These are phyloP conservation scores for Cebidichthys violaceus DNA, from an alignment of 2,113 vertebrate genomes.

Conservation along the genomic window DNA sequence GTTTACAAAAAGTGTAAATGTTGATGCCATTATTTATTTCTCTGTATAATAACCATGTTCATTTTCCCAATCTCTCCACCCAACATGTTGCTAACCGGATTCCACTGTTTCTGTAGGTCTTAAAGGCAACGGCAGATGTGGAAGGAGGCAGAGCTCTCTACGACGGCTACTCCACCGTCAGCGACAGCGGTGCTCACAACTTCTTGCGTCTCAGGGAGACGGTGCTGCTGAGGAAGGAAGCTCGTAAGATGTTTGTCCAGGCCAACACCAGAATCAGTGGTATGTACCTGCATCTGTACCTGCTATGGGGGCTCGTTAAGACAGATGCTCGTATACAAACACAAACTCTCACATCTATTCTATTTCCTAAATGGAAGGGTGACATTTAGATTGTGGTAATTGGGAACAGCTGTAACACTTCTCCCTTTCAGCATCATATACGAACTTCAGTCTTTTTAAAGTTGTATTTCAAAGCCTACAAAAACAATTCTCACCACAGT, in stretches of 20 bases:
- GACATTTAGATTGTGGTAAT: neutral
- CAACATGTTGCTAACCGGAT: neutral
- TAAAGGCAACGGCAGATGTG: slow-evolving; percentile 91
- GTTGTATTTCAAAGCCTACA: neutral
- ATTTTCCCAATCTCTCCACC: neutral
- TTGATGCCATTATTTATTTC: neutral
- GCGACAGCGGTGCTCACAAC: slow-evolving; percentile 78
- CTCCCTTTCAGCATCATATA: neutral
- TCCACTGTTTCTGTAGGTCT: slow-evolving; percentile 78
- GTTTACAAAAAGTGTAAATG: too few species aligned
- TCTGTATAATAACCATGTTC: neutral
- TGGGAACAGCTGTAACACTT: neutral
- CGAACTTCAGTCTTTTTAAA: neutral
- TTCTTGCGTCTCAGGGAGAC: slow-evolving; percentile 89
- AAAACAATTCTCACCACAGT: too few species aligned
- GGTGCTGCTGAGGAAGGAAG: slow-evolving; percentile 89
- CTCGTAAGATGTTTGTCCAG: slow-evolving; percentile 92
- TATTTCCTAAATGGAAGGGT: neutral
- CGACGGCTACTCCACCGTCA: slow-evolving; percentile 85
- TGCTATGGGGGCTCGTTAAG: slow-evolving; percentile 14
- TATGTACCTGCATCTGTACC: slow-evolving; percentile 48
- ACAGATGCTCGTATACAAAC: neutral
- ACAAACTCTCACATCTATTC: neutral
- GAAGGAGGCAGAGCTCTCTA: slow-evolving; percentile 88
- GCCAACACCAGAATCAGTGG: slow-evolving; percentile 89